These are phyloP conservation scores for Hoplostethus atlanticus DNA, from an alignment of 2,797 vertebrate genomes.

Conservation along the genomic window DNA sequence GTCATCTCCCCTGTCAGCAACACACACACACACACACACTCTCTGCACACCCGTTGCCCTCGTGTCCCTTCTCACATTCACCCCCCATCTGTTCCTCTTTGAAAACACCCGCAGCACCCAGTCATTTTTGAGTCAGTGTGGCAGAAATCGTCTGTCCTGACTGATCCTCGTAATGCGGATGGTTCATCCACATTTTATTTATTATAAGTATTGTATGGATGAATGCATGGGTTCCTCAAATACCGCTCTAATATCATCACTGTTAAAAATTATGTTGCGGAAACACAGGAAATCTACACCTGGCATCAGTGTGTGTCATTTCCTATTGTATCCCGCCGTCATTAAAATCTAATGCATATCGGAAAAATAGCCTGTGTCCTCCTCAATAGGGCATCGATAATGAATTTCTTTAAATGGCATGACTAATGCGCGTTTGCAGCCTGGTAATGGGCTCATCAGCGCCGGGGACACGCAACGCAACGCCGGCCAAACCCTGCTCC, in stretches of 20 bases:
- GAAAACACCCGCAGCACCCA: slow-evolving; percentile 67
- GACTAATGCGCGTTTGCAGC: slow-evolving; percentile 70
- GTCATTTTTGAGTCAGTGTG: slow-evolving; percentile 61
- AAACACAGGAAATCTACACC: not conserved
- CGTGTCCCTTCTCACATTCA: slow-evolving; percentile 61
- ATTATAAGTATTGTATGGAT: too few species aligned
- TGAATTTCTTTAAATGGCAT: slow-evolving; percentile 74
- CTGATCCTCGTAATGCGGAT: too few species aligned
- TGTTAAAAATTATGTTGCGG: slow-evolving; percentile 25
- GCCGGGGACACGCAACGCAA: slow-evolving; percentile 20
- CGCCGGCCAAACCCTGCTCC: slow-evolving; percentile 47
- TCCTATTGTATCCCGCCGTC: slow-evolving; percentile 46
- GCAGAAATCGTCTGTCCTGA: slow-evolving; percentile 61
- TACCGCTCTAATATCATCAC: slow-evolving; percentile 19
- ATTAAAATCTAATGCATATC: slow-evolving; percentile 56
- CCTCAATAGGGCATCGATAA: slow-evolving; percentile 72
- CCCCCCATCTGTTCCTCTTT: slow-evolving; percentile 74
- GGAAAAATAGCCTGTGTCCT: slow-evolving; percentile 65
- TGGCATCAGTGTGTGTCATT: slow-evolving; percentile 23
- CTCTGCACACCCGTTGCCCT: slow-evolving; percentile 61
- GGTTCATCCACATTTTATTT: slow-evolving; percentile 26
- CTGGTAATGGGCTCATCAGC: slow-evolving; percentile 57
- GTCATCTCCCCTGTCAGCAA: slow-evolving; percentile 58
- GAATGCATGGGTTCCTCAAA: slow-evolving; percentile 3
- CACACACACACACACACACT: slow-evolving; percentile 12